These are phyloP conservation scores for Tortricodes alternella DNA, from an alignment of 2,888 invertebrate genomes.

Conservation along the genomic window DNA sequence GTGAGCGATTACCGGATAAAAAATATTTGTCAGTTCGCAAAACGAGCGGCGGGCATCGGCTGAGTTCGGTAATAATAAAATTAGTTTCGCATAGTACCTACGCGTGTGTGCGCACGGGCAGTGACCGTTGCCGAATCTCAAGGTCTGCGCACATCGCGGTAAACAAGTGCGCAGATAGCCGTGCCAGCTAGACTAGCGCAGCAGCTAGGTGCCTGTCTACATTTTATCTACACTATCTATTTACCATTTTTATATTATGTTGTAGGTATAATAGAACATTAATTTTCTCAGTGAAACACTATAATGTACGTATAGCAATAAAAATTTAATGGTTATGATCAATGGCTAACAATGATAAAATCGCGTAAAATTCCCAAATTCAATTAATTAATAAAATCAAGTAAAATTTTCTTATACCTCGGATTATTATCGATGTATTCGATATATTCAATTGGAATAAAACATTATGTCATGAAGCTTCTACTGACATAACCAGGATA, in stretches of 20 bases:
- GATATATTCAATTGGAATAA: too few species aligned
- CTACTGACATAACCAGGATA: too few species aligned
- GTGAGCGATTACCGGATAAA: conserved; percentile 56
- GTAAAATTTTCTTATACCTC: too few species aligned
- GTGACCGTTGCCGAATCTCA: conserved; percentile 80
- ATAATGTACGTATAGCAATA: too few species aligned
- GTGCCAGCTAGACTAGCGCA: conserved; percentile 10
- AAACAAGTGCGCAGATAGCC: conserved; percentile 70
- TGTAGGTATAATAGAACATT: too few species aligned
- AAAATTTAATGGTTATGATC: too few species aligned
- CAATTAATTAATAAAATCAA: too few species aligned
- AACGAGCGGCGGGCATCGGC: conserved; percentile 14
- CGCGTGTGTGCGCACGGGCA: conserved; percentile 64
- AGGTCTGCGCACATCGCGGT: conserved; percentile 75
- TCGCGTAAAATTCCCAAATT: too few species aligned
- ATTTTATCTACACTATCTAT: background rate
- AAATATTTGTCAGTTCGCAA: conserved; percentile 47
- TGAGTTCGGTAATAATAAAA: conserved; percentile 61
- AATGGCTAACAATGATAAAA: too few species aligned
- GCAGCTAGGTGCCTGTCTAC: conserved; percentile 20
- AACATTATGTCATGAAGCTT: too few species aligned
- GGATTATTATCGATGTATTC: too few species aligned
- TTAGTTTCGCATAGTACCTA: conserved; percentile 47
- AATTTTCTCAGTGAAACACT: too few species aligned
- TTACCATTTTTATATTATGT: background rate